Percentiles rank a stretch among this genome's conserved stretches.
Conservation (phyloP, 2,113 vertebrate genomes). For the Lepidiolamprologus cunningtoni region DNA sequence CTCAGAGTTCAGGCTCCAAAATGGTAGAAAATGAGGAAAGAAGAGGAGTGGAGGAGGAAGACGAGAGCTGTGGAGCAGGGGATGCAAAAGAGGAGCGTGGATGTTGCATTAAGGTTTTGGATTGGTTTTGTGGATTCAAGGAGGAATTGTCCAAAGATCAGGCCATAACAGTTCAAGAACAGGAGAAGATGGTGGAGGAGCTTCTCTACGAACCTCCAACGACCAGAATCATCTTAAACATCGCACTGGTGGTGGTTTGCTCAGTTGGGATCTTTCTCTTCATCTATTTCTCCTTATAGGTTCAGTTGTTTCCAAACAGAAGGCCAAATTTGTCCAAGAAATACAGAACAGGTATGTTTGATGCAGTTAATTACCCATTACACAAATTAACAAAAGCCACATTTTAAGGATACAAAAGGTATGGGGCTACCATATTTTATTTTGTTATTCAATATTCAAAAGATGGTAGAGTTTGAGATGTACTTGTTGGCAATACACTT, state of each 20-base stretch:
- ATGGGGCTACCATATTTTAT: not conserved
- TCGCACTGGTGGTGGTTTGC: constrained; percentile 78
- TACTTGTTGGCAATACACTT: not conserved
- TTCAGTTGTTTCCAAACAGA: not conserved
- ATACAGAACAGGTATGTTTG: not conserved
- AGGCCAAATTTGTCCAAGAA: not conserved
- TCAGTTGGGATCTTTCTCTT: constrained; percentile 83
- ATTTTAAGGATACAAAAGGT: not conserved
- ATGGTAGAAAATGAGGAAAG: constrained; percentile 70
- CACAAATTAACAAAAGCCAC: not conserved
- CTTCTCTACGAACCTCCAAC: constrained; percentile 81
- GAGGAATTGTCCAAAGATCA: constrained; percentile 64
- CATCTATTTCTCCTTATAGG: constrained; percentile 85
- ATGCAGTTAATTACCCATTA: not conserved
- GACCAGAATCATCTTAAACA: constrained; percentile 76
- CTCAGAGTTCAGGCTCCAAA: constrained; percentile 26
- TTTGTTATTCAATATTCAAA: not conserved
- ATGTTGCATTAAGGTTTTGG: constrained; percentile 44
- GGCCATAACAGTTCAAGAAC: constrained; percentile 66
- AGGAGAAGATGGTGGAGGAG: constrained; percentile 75
- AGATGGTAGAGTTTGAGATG: not conserved
- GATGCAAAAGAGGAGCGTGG: not conserved
- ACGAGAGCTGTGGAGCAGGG: not conserved
- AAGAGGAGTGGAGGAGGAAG: not conserved
- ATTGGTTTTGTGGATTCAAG: constrained; percentile 80